These are phyloP conservation scores for Tapirus indicus DNA, from an alignment of 2,797 vertebrate species.

Conservation along the genomic window DNA sequence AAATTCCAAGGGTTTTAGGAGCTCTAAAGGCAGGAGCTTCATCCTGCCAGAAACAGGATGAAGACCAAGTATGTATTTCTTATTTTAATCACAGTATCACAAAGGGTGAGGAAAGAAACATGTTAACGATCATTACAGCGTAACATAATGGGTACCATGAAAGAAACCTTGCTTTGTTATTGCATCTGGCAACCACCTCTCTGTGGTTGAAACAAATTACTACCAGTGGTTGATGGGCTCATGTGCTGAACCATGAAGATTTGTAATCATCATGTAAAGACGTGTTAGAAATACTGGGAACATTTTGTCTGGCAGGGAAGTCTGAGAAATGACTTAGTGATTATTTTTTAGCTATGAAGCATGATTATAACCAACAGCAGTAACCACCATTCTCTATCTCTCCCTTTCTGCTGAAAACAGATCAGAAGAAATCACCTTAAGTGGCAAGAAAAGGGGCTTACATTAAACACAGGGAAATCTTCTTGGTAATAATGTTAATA, in stretches of 20 bases:
- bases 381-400: background rate
- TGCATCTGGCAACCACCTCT: background rate
- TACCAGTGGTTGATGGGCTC: background rate
- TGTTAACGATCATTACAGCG: too few relatives aligned
- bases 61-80: too few relatives aligned
- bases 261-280: background rate
- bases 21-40: too few relatives aligned
- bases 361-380: background rate
- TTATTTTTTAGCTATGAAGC: background rate
- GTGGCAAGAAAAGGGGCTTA: background rate
- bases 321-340: background rate
- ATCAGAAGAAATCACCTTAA: constrained; percentile 3
- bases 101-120: background rate
- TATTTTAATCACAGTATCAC: too few relatives aligned
- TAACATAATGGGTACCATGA: background rate
- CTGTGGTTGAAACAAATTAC: constrained; percentile 33
- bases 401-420: background rate
- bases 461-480: background rate
- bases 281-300: background rate
- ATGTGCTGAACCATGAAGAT: background rate
- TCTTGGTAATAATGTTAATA: background rate
- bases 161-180: background rate
- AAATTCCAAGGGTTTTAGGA: too few relatives aligned
- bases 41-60: too few relatives aligned
- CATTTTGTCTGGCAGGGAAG: background rate